Conservation (phyloP, 2,113 vertebrate species). For the Pterocles burchelli region DNA sequence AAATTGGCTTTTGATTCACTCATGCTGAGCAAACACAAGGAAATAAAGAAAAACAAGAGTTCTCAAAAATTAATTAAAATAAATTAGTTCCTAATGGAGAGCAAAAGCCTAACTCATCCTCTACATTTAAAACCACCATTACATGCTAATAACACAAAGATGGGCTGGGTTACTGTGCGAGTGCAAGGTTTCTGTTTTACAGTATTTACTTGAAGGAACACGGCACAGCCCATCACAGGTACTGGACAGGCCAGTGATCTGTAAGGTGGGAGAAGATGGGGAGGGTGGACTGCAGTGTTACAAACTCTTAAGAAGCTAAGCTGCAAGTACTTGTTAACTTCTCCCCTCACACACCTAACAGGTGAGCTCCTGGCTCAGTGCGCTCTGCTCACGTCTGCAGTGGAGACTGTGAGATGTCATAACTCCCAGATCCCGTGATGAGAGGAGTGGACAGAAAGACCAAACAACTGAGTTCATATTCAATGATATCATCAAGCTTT, state of each 20-base stretch:
- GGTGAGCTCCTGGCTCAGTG: not conserved
- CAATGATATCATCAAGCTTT: not conserved
- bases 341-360: not conserved
- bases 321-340: not conserved
- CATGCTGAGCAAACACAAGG: not conserved
- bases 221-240: not conserved
- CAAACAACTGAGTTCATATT: not conserved
- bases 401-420: not conserved
- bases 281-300: not conserved
- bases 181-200: not conserved
- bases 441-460: not conserved
- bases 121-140: not conserved
- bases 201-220: not conserved
- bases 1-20: not conserved
- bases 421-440: not conserved
- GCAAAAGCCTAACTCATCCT: not conserved
- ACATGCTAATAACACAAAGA: not conserved
- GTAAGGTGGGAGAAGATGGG: not conserved
- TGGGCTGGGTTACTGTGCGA: not conserved
- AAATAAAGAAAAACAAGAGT: not conserved
- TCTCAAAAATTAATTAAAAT: constrained; percentile 1
- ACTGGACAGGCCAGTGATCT: not conserved
- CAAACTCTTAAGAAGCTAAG: not conserved
- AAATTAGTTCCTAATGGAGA: not conserved
- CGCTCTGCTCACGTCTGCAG: not conserved